A percentile compares a stretch with the other conserved stretches of the same genome.
Evolutionary conservation across 92 coral and sea anemone species (phyloP).

Genomic region (Epizoanthus illoricatus): DNA sequence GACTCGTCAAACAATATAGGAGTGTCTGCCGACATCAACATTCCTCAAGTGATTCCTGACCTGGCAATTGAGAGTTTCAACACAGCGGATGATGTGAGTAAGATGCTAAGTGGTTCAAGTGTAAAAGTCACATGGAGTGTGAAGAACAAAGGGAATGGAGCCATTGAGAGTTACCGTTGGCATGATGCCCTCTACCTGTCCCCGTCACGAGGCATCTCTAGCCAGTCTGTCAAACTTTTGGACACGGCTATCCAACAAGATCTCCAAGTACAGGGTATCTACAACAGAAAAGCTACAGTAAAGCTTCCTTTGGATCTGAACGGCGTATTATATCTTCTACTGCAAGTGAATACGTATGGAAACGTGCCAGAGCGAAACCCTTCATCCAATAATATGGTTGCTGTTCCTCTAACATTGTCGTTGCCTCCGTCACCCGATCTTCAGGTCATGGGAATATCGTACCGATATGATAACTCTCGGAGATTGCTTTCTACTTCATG

Average conservation of each 20-base stretch:
- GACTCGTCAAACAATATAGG: slow-evolving; percentile 44
- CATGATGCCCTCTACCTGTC: slow-evolving; percentile 55
- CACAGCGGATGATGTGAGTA: slow-evolving; percentile 7
- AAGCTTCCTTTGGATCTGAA: slow-evolving; percentile 42
- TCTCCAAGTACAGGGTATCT: slow-evolving; percentile 42
- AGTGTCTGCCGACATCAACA: slow-evolving; percentile 15
- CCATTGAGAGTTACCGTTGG: slow-evolving; percentile 50
- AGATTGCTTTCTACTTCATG: slow-evolving; percentile 58
- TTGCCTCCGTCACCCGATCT: slow-evolving; percentile 62
- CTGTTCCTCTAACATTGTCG: slow-evolving; percentile 16
- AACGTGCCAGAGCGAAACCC: slow-evolving; percentile 44
- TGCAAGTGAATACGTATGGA: slow-evolving; percentile 50
- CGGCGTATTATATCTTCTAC: slow-evolving; percentile 51
- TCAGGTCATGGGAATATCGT: slow-evolving; percentile 40
- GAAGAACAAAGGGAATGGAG: slow-evolving; percentile 58
- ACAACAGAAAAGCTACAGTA: slow-evolving; percentile 44
- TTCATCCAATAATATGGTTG: slow-evolving; percentile 46
- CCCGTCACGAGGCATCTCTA: slow-evolving; percentile 25
- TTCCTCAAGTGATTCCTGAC: slow-evolving; percentile 63
- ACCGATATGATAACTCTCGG: slow-evolving; percentile 39
- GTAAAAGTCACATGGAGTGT: slow-evolving; percentile 61
- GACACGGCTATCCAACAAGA: slow-evolving; percentile 20
- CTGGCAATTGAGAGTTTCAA: slow-evolving; percentile 44
- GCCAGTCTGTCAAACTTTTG: slow-evolving; percentile 39
- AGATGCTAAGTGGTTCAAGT: slow-evolving; percentile 41